These are phyloP conservation scores for Noctua janthe DNA, from an alignment of 2,888 invertebrate genomes.

Conservation along the genomic window DNA sequence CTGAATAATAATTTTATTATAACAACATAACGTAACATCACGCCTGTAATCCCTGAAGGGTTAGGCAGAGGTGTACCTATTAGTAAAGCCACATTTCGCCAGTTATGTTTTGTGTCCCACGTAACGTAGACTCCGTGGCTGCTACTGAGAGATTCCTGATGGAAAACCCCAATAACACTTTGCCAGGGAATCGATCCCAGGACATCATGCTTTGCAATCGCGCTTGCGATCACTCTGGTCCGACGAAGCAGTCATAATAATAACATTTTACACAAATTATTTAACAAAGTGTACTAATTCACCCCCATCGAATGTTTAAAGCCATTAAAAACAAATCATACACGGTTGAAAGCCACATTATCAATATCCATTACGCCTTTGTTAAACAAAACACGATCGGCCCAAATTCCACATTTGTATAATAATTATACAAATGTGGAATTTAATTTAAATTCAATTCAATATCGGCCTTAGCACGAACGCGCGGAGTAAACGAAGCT, in stretches of 20 bases:
- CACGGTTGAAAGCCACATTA: slow-evolving; percentile 10
- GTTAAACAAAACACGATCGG: slow-evolving; percentile 35
- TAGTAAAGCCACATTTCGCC: too few relatives aligned
- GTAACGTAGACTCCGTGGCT: too few relatives aligned
- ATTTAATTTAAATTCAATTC: slow-evolving; percentile 33
- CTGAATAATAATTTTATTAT: background rate
- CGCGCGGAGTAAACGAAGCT: background rate
- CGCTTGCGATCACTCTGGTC: too few relatives aligned
- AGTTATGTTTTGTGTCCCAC: too few relatives aligned
- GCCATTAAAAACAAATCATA: slow-evolving; percentile 21
- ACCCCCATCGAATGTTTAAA: background rate
- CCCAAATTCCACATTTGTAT: slow-evolving; percentile 18
- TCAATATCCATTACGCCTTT: slow-evolving; percentile 28
- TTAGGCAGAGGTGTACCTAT: too few relatives aligned
- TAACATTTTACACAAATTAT: background rate
- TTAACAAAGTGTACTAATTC: background rate
- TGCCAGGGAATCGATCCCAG: too few relatives aligned
- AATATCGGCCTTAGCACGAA: slow-evolving; percentile 1
- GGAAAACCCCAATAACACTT: too few relatives aligned
- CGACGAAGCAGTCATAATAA: too few relatives aligned
- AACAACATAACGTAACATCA: too few relatives aligned
- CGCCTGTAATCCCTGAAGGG: too few relatives aligned
- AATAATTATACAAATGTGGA: slow-evolving; percentile 4
- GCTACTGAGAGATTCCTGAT: too few relatives aligned
- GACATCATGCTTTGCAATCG: too few relatives aligned